Evolutionary conservation across 92 coral and sea anemone species (phyloP).

Genomic region (Epizoanthus fatuus): DNA sequence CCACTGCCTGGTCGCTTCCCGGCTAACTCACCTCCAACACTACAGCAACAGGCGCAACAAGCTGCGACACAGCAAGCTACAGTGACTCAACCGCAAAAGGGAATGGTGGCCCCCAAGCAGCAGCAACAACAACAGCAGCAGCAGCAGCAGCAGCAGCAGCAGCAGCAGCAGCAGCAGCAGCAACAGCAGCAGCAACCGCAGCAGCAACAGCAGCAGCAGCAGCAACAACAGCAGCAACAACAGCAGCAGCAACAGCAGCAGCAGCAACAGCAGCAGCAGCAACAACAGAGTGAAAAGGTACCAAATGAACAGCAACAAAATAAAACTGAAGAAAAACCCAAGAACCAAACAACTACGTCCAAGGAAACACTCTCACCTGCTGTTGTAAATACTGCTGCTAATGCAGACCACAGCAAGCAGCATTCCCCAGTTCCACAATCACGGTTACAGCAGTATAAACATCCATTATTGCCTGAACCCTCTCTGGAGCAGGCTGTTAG

Average conservation of each 20-base stretch:
- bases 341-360: constrained; percentile 62
- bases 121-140: constrained; percentile 71
- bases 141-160: constrained; percentile 67
- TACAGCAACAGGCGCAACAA: constrained; percentile 69
- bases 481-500: constrained; percentile 28
- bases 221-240: constrained; percentile 34
- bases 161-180: constrained; percentile 41
- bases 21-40: constrained; percentile 66
- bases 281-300: constrained; percentile 66
- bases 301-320: constrained; percentile 54
- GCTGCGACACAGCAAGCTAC: constrained; percentile 56
- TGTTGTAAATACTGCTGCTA: constrained; percentile 49
- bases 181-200: not conserved
- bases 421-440: constrained; percentile 96
- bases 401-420: constrained; percentile 80
- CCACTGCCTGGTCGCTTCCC: constrained; percentile 69
- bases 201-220: not conserved
- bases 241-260: constrained; percentile 69
- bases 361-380: constrained; percentile 23
- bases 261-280: constrained; percentile 67
- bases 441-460: constrained; percentile 96
- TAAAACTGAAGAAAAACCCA: constrained; percentile 54
- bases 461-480: constrained; percentile 88
- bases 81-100: constrained; percentile 58
- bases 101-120: constrained; percentile 44